Base-by-base conservation (phyloP, 2,113 vertebrate genomes). In the Hippolais icterina region DNA sequence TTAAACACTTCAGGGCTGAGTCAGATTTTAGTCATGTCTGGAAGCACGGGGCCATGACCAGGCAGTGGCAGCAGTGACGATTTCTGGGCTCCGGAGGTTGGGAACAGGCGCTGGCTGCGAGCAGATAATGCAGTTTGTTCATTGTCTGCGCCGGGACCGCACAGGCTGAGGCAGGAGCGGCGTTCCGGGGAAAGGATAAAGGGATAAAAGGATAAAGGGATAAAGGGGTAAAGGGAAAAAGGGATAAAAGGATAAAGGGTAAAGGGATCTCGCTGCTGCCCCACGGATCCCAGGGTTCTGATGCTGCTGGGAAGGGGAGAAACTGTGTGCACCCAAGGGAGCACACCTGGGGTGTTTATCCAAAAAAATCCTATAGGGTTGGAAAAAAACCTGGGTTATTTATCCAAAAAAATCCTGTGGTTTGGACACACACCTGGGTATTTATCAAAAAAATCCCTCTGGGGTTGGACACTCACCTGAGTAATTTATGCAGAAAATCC, bases 21-120 rank as follows among this genome's bases (percentile, higher is more conserved):
- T 95, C 86, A 94, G 57, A 10, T 90, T 92, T 96, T 86, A 90
- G 93, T 95, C 64, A 90, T 61, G 96, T 94, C 94, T 96, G 90
- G 90, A 78, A 86, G 13, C 88, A 46, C 68, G 15, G 71, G 91
- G 89, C 79, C 89, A 63, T 82, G 59, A 75, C 79, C 87, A 3
- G 7, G 10, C 53, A 65, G 66, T n/a, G 25, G 70, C 65, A 85
- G 74, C 29, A 21, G 59, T 12, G 85, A 59, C 71, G 85, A 60
- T 47, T 74, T 27, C 18, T 37, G n/a, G 65, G 75, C 63, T 69
- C 11, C 10, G 39, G 21, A 31, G 28, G 27, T 6, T 61, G 75
- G 8, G 74, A 42, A 35, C 12, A 8, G 74, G 59, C n/a, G 33
- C 54, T 72, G 91, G 39, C 82, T 83, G 49, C 5, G 35, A 37